Percentiles rank a stretch among this genome's conserved stretches.
Evolutionary conservation across 64 coral and sea anemone species (phyloP).

Genomic region (Actinia tenebrosa): DNA sequence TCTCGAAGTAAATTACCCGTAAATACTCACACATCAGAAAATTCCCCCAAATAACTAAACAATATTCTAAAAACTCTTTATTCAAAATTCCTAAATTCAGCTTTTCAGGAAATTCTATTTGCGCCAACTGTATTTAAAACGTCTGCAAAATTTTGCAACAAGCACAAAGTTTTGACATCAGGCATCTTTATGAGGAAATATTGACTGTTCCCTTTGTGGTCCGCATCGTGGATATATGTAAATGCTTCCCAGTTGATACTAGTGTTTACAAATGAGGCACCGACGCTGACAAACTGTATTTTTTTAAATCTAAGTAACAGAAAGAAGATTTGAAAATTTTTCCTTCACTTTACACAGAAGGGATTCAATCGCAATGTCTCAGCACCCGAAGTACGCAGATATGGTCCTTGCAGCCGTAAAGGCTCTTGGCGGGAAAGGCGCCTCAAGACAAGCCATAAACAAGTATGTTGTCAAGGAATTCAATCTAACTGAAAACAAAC

Average conservation of each 20-base stretch:
- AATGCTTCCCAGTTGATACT: not conserved
- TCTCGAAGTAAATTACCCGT: not conserved
- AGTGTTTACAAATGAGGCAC: not conserved
- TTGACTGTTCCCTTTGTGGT: constrained; percentile 67
- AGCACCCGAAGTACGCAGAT: constrained; percentile 82
- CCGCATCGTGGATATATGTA: constrained; percentile 54
- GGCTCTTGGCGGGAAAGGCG: constrained; percentile 58
- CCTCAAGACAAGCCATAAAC: constrained; percentile 84
- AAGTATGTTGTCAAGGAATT: constrained; percentile 86
- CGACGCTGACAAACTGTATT: not conserved
- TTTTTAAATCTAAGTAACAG: not conserved
- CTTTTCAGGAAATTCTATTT: not conserved
- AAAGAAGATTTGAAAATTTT: not conserved
- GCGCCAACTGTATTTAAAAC: not conserved
- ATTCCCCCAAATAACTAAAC: not conserved
- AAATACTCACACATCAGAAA: not conserved
- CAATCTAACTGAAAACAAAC: constrained; percentile 75
- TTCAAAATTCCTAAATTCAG: not conserved
- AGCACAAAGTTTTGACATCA: not conserved
- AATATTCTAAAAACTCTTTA: not conserved
- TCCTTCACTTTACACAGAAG: not conserved
- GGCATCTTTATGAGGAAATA: not conserved
- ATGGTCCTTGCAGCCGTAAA: constrained; percentile 70
- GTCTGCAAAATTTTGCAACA: not conserved
- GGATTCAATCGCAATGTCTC: not conserved